phyloP scores from a whole-genome alignment of 37 sponge, comb jelly and placozoan species.

The Halisarca cf. caerulea region DNA sequence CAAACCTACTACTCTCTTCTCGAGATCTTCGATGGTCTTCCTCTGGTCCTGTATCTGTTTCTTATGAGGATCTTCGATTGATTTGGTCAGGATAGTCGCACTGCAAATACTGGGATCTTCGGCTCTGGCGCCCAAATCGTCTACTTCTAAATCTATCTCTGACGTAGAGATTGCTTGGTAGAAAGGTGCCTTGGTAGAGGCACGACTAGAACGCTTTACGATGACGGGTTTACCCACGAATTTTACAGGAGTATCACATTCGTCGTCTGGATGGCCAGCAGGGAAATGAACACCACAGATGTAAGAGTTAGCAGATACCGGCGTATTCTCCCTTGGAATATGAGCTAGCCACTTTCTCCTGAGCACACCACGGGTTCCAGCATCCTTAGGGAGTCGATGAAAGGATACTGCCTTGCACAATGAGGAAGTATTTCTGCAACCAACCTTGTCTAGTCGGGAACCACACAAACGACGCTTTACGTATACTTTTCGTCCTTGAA shows the following conservation, averaged over 20 bases:
- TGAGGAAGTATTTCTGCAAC: constrained; percentile 3
- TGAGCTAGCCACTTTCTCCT: background rate
- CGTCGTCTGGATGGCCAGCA: constrained; percentile 2
- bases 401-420: constrained; percentile 1
- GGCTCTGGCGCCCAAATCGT: background rate
- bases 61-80: background rate
- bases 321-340: background rate
- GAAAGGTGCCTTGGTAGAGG: constrained; percentile 4
- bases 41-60: constrained; percentile 3
- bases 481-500: constrained; percentile 27
- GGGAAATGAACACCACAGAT: constrained; percentile 33
- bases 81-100: background rate
- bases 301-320: constrained; percentile 20
- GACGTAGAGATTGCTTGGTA: background rate
- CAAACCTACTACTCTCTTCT: constrained; percentile 17
- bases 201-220: background rate
- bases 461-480: constrained; percentile 22
- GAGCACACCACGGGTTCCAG: background rate
- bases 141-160: background rate
- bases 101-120: background rate
- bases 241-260: background rate
- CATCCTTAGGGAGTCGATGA: constrained; percentile 13
- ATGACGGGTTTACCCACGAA: constrained; percentile 12
- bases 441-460: constrained; percentile 12
- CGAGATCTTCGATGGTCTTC: constrained; percentile 3